These are phyloP conservation scores for Aplodontia rufa DNA, from an alignment of 2,113 vertebrate species.

Conservation along the genomic window DNA sequence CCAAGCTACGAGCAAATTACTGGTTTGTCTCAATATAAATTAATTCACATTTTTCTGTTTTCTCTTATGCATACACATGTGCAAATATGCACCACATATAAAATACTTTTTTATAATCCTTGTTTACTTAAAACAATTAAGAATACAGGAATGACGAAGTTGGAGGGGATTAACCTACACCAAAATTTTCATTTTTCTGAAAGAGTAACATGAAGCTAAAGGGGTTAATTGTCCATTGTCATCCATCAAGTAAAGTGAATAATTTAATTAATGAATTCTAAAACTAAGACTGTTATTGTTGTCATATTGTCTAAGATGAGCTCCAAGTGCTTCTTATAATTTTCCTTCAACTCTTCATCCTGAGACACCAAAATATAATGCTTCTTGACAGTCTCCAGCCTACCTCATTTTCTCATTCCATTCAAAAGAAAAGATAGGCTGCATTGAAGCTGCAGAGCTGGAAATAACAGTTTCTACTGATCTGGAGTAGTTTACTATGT, in stretches of 20 bases:
- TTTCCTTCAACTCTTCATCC: conserved; percentile 14
- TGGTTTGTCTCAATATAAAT: conserved; percentile 29
- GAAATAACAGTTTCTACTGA: not conserved
- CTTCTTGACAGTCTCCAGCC: not conserved
- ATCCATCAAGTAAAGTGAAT: not conserved
- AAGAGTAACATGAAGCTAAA: not conserved
- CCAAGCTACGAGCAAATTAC: conserved; percentile 26
- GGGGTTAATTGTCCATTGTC: not conserved
- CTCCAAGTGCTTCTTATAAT: not conserved
- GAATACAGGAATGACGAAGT: not conserved
- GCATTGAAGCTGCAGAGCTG: not conserved
- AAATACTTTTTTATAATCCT: conserved; percentile 24
- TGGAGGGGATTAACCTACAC: not conserved
- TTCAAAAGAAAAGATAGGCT: not conserved
- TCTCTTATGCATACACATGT: not conserved
- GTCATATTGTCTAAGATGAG: not conserved
- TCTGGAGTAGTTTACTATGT: not conserved
- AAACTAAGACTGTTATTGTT: conserved; percentile 14
- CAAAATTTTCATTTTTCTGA: conserved; percentile 16
- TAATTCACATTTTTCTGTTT: not conserved
- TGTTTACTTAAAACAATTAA: conserved; percentile 50
- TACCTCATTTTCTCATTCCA: not conserved
- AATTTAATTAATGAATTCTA: conserved; percentile 23
- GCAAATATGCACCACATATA: not conserved
- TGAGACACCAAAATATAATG: not conserved